These are phyloP conservation scores for Hydrolagus affinis DNA, from an alignment of 2,113 vertebrate species.

Conservation along the genomic window DNA sequence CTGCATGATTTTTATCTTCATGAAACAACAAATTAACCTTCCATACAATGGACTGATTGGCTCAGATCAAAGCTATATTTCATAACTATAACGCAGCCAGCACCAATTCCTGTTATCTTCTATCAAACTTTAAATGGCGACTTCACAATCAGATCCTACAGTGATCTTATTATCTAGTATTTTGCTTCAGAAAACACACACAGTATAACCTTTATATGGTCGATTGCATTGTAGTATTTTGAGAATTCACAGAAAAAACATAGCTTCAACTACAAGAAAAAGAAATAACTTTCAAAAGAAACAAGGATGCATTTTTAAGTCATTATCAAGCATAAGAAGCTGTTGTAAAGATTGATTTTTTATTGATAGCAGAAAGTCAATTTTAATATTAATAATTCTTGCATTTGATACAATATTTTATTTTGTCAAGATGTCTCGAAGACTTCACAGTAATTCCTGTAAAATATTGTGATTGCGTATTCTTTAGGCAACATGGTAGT, in stretches of 20 bases:
- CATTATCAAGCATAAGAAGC: background rate
- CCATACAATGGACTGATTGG: background rate
- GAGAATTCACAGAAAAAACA: background rate
- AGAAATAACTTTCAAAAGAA: background rate
- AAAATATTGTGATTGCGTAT: no score
- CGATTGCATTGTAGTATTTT: background rate
- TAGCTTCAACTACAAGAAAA: no score
- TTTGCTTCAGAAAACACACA: background rate
- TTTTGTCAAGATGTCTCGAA: no score
- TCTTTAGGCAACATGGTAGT: no score
- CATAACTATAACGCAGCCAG: background rate
- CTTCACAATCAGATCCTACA: background rate
- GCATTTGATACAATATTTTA: no score
- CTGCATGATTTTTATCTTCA: constrained; percentile 7
- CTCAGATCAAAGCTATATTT: constrained; percentile 21
- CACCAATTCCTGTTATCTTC: constrained; percentile 1
- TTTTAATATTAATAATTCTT: no score
- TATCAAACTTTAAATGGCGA: constrained; percentile 25
- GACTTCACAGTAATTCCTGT: no score
- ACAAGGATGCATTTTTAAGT: background rate
- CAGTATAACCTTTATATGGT: no score
- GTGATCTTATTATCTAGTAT: background rate
- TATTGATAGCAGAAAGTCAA: no score
- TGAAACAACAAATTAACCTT: constrained; percentile 22
- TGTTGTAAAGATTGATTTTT: no score